Evolutionary conservation across 2,888 invertebrate genomes (phyloP).

Genomic region (Melolontha melolontha): DNA sequence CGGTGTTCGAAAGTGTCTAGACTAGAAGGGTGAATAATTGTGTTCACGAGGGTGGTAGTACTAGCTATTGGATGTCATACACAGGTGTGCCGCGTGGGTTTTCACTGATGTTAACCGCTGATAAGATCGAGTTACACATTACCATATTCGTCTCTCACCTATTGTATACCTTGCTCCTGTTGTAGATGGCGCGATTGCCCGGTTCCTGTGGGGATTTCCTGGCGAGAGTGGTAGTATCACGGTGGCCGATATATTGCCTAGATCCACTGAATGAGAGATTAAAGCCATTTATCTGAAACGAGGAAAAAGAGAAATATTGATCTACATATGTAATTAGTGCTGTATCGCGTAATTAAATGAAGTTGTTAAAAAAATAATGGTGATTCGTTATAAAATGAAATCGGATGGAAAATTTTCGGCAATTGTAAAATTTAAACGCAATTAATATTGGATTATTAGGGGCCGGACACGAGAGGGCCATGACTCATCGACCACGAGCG

Average conservation of each 20-base stretch:
- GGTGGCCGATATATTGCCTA: constrained; percentile 21
- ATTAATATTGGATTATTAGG: no score
- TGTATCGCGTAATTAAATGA: no score
- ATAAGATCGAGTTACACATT: constrained; percentile 50
- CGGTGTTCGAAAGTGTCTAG: constrained; percentile 38
- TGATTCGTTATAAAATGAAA: no score
- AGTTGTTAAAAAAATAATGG: no score
- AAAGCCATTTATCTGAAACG: constrained; percentile 2
- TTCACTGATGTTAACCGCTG: constrained; percentile 40
- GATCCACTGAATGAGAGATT: background rate
- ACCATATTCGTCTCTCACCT: constrained; percentile 47
- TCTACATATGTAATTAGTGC: no score
- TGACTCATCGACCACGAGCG: no score
- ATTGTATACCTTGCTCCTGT: constrained; percentile 41
- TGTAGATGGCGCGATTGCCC: constrained; percentile 43
- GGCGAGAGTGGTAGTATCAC: constrained; percentile 28
- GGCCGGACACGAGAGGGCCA: no score
- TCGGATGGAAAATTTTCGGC: no score
- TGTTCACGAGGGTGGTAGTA: constrained; percentile 43
- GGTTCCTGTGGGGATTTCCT: constrained; percentile 40
- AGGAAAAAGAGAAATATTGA: background rate
- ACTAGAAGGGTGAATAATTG: constrained; percentile 46
- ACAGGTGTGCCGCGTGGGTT: constrained; percentile 49
- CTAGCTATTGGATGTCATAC: constrained; percentile 42
- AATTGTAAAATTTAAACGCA: no score